A percentile compares a stretch with the other conserved stretches of the same genome.
Evolutionary conservation across 2,797 vertebrate species (phyloP).

Genomic region (Xiphophorus birchmanni): DNA sequence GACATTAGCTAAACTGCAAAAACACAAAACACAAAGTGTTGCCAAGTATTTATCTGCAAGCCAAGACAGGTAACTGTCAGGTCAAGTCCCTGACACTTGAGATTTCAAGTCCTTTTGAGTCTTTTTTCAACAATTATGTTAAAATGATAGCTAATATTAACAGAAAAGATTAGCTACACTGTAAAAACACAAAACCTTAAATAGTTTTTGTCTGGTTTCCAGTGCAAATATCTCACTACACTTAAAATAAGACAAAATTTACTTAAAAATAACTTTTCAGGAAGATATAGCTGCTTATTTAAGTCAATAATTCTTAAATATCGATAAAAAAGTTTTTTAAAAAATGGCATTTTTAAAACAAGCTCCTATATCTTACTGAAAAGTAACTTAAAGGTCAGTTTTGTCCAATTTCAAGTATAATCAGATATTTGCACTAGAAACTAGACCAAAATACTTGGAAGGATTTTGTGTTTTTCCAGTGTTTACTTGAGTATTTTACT

Average conservation of each 20-base stretch:
- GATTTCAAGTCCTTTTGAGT: no score
- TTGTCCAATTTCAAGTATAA: not conserved
- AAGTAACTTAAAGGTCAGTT: not conserved
- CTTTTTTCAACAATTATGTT: no score
- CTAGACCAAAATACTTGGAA: not conserved
- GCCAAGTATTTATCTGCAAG: not conserved
- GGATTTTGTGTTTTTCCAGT: not conserved
- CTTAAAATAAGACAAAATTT: no score
- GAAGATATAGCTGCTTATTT: not conserved
- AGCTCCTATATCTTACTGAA: not conserved
- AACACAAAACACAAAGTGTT: not conserved
- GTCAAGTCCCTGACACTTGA: no score
- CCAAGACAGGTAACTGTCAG: no score
- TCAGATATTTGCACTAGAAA: not conserved
- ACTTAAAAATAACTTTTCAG: not conserved
- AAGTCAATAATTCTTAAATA: not conserved
- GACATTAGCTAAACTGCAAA: conserved; percentile 19
- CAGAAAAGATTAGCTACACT: no score
- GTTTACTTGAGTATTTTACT: not conserved
- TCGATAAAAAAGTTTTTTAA: not conserved
- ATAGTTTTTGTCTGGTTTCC: no score
- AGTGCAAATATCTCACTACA: no score
- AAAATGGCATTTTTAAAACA: not conserved
- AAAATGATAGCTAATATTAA: no score
- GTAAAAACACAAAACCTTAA: no score